These are phyloP conservation scores for Anaspis maculata DNA, from an alignment of 2,888 invertebrate species.

Conservation along the genomic window DNA sequence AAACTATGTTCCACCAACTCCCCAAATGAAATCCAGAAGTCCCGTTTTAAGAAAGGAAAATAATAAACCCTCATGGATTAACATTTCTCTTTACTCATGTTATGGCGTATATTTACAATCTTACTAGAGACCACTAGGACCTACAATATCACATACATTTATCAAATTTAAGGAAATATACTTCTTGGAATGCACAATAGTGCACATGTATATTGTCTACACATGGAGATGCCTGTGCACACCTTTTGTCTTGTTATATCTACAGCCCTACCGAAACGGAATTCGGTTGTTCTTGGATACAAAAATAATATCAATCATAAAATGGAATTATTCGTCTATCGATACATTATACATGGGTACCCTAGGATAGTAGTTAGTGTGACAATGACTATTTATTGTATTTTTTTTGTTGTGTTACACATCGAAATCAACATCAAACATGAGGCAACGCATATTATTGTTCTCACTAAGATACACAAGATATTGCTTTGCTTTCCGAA, in stretches of 20 bases:
- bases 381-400: too few species aligned
- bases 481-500: conserved; percentile 25
- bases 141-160: conserved; percentile 40
- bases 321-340: conserved; percentile 11
- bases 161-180: conserved; percentile 39
- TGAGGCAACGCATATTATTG: conserved; percentile 25
- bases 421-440: too few species aligned
- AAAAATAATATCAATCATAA: conserved; percentile 28
- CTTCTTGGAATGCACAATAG: conserved; percentile 38
- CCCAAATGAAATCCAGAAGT: too few species aligned
- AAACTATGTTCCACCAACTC: too few species aligned
- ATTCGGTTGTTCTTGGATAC: conserved; percentile 22
- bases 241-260: conserved; percentile 13
- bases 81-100: too few species aligned
- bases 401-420: too few species aligned
- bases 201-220: conserved; percentile 38
- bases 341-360: too few species aligned
- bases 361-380: too few species aligned
- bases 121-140: conserved; percentile 21
- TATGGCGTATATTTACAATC: conserved; percentile 36
- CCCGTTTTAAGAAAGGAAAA: too few species aligned
- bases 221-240: conserved; percentile 34
- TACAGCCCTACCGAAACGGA: conserved; percentile 18
- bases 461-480: conserved; percentile 16
- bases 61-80: too few species aligned